Percentiles rank a stretch among this genome's conserved stretches.
Conservation (phyloP, 2,888 invertebrate species). For the Epirrhoe tristata region DNA sequence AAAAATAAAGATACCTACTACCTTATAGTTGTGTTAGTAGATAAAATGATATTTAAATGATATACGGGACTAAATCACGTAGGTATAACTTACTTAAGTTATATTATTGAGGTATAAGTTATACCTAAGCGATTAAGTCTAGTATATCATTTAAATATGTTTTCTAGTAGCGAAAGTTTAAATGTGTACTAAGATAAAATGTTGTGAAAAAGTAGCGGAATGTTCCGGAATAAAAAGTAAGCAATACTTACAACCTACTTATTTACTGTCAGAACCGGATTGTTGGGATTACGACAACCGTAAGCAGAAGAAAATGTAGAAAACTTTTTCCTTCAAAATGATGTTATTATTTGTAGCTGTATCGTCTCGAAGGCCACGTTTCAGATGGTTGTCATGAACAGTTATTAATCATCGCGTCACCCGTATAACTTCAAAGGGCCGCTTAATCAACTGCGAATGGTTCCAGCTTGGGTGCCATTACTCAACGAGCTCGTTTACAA, state of each 20-base stretch:
- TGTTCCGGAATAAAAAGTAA: constrained; percentile 39
- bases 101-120: too few relatives aligned
- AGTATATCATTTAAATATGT: too few relatives aligned
- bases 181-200: too few relatives aligned
- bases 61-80: too few relatives aligned
- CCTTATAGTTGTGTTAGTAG: too few relatives aligned
- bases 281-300: constrained; percentile 48
- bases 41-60: too few relatives aligned
- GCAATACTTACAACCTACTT: constrained; percentile 44
- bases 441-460: constrained; percentile 80
- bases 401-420: constrained; percentile 78
- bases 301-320: constrained; percentile 46
- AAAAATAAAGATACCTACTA: too few relatives aligned
- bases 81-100: too few relatives aligned
- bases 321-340: constrained; percentile 40
- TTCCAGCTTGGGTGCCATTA: constrained; percentile 69
- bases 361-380: constrained; percentile 56
- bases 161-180: too few relatives aligned
- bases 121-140: too few relatives aligned
- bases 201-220: background rate
- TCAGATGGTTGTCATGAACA: constrained; percentile 73
- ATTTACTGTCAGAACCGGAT: constrained; percentile 50
- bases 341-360: constrained; percentile 53
- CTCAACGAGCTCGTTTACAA: constrained; percentile 72
- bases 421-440: constrained; percentile 74